These are phyloP conservation scores for Electrona antarctica DNA, from an alignment of 2,113 vertebrate species.

Conservation along the genomic window DNA sequence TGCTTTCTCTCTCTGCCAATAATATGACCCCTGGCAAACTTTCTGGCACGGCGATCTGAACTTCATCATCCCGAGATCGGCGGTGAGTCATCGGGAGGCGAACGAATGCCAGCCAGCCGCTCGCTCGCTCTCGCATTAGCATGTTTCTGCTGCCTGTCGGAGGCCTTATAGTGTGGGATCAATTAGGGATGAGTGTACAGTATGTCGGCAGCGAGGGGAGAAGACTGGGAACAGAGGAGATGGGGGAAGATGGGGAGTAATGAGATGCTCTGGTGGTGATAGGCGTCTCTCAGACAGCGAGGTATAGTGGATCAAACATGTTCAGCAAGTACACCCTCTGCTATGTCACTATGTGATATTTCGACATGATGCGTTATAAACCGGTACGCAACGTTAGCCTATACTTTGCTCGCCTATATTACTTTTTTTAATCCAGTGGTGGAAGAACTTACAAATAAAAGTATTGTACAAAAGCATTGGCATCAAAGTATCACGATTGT, in stretches of 20 bases:
- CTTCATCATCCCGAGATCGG: slow-evolving; percentile 13
- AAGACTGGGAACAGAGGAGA: slow-evolving; percentile 10
- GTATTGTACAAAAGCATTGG: no score
- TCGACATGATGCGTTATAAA: no score
- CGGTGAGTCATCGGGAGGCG: slow-evolving; percentile 63
- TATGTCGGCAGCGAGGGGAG: slow-evolving; percentile 37
- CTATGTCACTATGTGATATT: no score
- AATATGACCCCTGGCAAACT: slow-evolving; percentile 14
- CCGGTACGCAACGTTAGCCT: no score
- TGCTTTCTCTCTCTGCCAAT: slow-evolving; percentile 35
- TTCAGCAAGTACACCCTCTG: no score
- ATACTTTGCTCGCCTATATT: no score
- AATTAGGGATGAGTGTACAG: slow-evolving; percentile 60
- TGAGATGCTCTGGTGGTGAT: no score
- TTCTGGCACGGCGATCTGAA: neutral
- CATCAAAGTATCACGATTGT: neutral
- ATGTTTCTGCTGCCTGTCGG: slow-evolving; percentile 64
- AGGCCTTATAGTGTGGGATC: slow-evolving; percentile 59
- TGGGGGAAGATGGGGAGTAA: slow-evolving; percentile 10
- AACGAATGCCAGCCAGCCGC: slow-evolving; percentile 56
- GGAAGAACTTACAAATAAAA: no score
- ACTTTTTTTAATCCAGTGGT: no score
- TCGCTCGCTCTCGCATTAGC: slow-evolving; percentile 69
- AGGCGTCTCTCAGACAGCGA: no score
- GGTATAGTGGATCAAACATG: no score